Base-by-base conservation (phyloP, 1,140 invertebrate genomes). In the Hyles euphorbiae region DNA sequence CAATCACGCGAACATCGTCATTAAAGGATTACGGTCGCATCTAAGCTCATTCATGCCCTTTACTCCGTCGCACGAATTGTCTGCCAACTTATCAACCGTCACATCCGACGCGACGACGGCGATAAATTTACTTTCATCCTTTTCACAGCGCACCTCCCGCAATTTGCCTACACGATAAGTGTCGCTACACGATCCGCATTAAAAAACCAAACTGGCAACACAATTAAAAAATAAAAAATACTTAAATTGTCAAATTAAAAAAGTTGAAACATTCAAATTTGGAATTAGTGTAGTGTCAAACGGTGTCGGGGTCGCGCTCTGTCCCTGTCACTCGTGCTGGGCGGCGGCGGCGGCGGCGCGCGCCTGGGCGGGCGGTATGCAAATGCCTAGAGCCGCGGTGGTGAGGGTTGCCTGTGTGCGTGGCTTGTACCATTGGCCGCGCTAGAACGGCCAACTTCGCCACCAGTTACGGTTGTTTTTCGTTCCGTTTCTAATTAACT, bases 391-490 rank as follows among this genome's bases (percentile, higher is more conserved):
- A 65, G 70, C 61, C 58, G 52, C 73, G 68, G 70, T 71, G 76
- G 74, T 76, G 76, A 78, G 78, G 72, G 72, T 65, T 71, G 68
- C 60, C 69, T 81, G 81, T 87, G 83, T 85, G 85, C 65, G 83
- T 87, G 80, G 69, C 75, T 76, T 85, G 80, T 84, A 84, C 83
- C 82, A 85, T 87, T 87, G 83, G 85, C 82, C 79, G 74, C 82
- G 73, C 80, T 87, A 87, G 82, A 87, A 86, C 83, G 83, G 78
- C 83, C 65, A 86, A 88, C 86, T 87, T 88, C 86, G 86, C 81
- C 86, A 83, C 76, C 86, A 84, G 84, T 85, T 83, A 86, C 86
- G 84, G 86, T 88, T 88, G 86, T 88, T 88, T 87, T 87, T 86
- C 83, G 84, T 83, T 87, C 81, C 79, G 76, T 77, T 83, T 76